These are phyloP conservation scores for Halichoeres trimaculatus DNA, from an alignment of 2,113 vertebrate species.

Conservation along the genomic window DNA sequence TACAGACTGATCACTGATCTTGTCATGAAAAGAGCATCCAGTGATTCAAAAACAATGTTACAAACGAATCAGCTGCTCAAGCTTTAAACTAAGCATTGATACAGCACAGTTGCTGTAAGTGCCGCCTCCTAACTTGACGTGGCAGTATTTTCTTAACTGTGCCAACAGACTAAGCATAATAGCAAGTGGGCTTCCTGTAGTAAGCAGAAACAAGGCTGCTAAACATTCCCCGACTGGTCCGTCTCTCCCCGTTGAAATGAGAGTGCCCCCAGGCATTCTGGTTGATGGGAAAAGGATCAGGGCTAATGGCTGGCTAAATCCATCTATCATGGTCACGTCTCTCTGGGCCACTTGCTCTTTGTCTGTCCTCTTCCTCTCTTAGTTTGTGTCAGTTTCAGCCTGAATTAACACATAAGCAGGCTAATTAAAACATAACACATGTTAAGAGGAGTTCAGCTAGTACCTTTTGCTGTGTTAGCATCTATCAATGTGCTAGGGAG, in stretches of 20 bases:
- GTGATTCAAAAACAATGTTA: too few relatives aligned
- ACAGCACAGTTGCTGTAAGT: not conserved
- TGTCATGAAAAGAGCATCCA: too few relatives aligned
- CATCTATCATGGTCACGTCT: constrained; percentile 73
- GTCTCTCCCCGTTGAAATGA: constrained; percentile 57
- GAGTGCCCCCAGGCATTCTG: constrained; percentile 62
- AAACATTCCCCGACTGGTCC: constrained; percentile 65
- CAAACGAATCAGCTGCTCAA: not conserved
- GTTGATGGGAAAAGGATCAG: constrained; percentile 75
- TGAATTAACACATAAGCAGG: constrained; percentile 39
- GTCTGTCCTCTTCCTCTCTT: constrained; percentile 54
- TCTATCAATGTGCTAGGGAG: constrained; percentile 40
- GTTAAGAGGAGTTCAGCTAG: constrained; percentile 40
- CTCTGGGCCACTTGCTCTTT: constrained; percentile 61
- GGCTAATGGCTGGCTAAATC: constrained; percentile 67
- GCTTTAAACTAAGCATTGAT: not conserved
- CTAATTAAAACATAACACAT: constrained; percentile 48
- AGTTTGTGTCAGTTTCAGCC: constrained; percentile 36
- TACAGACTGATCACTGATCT: too few relatives aligned
- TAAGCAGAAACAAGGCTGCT: constrained; percentile 64
- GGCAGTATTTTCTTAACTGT: constrained; percentile 59
- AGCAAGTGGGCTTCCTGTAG: constrained; percentile 56
- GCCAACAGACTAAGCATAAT: constrained; percentile 53
- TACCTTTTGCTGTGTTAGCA: constrained; percentile 37
- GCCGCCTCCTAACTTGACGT: constrained; percentile 40